Evolutionary conservation across 2,888 invertebrate species (phyloP).

Genomic region (Acleris sparsana): DNA sequence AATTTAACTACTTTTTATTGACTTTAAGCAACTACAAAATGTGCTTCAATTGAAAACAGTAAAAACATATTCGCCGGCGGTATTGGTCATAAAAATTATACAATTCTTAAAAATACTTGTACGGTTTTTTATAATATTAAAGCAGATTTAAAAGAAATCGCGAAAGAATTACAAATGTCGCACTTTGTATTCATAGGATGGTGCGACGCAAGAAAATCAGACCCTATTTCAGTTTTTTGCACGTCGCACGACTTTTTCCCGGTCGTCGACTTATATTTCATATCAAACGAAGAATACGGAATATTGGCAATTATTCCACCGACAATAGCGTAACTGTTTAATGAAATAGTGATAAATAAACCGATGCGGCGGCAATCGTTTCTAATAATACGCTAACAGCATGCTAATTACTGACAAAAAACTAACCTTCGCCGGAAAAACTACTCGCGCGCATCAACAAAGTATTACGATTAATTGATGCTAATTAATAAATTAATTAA

Average conservation of each 20-base stretch:
- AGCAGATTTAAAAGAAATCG: background rate
- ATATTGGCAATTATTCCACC: no score
- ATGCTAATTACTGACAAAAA: slow-evolving; percentile 63
- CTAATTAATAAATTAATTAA: slow-evolving; percentile 81
- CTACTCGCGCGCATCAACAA: slow-evolving; percentile 65
- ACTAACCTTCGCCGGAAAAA: slow-evolving; percentile 67
- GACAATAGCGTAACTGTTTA: no score
- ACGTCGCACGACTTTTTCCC: slow-evolving; percentile 41
- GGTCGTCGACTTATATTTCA: slow-evolving; percentile 44
- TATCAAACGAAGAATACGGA: slow-evolving; percentile 45
- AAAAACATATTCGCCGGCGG: background rate
- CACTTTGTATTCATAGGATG: background rate
- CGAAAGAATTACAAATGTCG: background rate
- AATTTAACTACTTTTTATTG: slow-evolving; percentile 1
- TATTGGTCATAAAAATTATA: background rate
- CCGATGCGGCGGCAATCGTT: slow-evolving; percentile 59
- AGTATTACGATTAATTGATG: slow-evolving; percentile 76
- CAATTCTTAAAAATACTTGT: background rate
- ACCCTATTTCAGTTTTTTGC: no score
- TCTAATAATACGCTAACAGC: slow-evolving; percentile 53
- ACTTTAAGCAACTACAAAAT: background rate
- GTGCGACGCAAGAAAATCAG: no score
- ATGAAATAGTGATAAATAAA: no score
- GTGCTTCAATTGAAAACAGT: background rate
- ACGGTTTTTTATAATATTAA: background rate